Percentiles rank a stretch among this genome's conserved stretches.
These are phyloP conservation scores for Charadrius vociferus DNA, from an alignment of 2,113 vertebrate genomes.

Conservation along the genomic window DNA sequence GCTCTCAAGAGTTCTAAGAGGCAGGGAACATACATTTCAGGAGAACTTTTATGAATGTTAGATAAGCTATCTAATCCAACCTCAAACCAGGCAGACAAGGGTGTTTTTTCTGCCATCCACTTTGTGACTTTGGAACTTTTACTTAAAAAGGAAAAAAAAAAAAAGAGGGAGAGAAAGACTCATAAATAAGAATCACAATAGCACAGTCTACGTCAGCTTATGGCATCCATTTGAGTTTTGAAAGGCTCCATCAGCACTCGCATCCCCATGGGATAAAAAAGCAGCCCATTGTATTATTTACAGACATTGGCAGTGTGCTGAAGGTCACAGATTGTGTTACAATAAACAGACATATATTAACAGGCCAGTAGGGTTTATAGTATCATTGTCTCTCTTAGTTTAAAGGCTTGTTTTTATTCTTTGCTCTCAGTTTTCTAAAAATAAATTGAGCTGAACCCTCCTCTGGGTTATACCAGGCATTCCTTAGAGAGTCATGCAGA, in stretches of 20 bases:
- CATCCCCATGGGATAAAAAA: constrained; percentile 22
- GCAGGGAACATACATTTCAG: neutral
- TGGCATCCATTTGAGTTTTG: constrained; percentile 35
- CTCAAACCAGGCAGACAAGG: neutral
- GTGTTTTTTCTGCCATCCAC: neutral
- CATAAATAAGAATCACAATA: constrained; percentile 56
- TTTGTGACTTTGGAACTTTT: neutral
- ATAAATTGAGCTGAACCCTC: constrained; percentile 1
- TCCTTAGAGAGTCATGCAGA: neutral
- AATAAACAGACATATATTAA: constrained; percentile 55
- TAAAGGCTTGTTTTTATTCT: constrained; percentile 32
- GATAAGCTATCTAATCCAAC: neutral
- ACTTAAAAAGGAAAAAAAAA: neutral
- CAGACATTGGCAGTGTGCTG: constrained; percentile 38
- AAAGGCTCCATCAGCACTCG: constrained; percentile 48
- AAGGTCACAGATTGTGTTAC: constrained; percentile 55
- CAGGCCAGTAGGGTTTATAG: constrained; percentile 7
- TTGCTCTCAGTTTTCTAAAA: constrained; percentile 43
- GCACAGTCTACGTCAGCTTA: neutral
- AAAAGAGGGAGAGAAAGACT: neutral
- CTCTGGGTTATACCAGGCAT: neutral
- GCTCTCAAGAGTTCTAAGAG: neutral
- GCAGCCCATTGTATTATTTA: constrained; percentile 59
- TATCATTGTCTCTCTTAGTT: constrained; percentile 44
- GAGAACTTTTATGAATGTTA: neutral